phyloP scores from a whole-genome alignment of 2,888 invertebrate species.

The Sepiola atlantica region DNA sequence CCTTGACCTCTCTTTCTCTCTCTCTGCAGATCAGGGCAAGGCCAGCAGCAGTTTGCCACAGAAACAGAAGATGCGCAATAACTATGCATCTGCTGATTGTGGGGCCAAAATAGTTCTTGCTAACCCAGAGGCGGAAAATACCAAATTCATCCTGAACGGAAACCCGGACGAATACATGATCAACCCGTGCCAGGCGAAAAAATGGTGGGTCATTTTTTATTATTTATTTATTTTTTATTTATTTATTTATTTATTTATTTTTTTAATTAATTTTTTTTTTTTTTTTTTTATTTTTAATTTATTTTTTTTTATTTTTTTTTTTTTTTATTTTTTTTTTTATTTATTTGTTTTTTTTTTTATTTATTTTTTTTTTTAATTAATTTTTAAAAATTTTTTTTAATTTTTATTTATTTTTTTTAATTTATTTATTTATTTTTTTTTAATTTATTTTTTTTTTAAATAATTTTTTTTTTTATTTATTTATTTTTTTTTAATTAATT shows the following conservation, averaged over 20 bases:
- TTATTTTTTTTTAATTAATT: too few species aligned
- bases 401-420: not conserved
- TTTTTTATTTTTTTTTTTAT: too few species aligned
- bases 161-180: slow-evolving; percentile 98
- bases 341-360: too few species aligned
- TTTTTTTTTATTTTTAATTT: too few species aligned
- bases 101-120: slow-evolving; percentile 95
- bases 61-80: slow-evolving; percentile 80
- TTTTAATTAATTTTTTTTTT: too few species aligned
- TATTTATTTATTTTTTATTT: too few species aligned
- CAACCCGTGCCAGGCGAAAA: slow-evolving; percentile 87
- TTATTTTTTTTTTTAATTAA: not conserved
- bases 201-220: slow-evolving; percentile 67
- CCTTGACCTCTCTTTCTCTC: not conserved
- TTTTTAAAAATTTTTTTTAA: too few species aligned
- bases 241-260: too few species aligned
- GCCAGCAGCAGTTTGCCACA: slow-evolving; percentile 39
- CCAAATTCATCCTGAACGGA: slow-evolving; percentile 86
- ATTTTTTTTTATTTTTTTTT: too few species aligned
- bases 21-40: not conserved
- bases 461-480: too few species aligned
- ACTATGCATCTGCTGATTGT: slow-evolving; percentile 97
- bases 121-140: slow-evolving; percentile 92
- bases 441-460: too few species aligned
- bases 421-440: too few species aligned